These are phyloP conservation scores for Myotis myotis DNA, from an alignment of 2,797 vertebrate species.

Conservation along the genomic window DNA sequence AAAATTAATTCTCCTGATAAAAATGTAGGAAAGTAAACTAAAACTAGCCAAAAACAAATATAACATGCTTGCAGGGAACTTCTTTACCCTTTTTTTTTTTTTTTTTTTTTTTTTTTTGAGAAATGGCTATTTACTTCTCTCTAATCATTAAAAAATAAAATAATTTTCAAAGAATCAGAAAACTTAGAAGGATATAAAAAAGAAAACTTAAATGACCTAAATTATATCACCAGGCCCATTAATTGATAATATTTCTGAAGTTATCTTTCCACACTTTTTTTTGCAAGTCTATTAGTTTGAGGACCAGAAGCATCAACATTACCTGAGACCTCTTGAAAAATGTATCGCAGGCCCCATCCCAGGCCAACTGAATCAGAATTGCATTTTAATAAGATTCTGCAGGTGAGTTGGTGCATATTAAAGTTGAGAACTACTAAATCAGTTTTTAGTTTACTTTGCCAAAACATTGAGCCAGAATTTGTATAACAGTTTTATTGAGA, in stretches of 20 bases:
- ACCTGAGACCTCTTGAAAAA: not conserved
- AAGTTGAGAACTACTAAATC: not conserved
- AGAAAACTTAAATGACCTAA: conserved; percentile 26
- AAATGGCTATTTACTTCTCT: not conserved
- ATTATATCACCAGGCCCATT: not conserved
- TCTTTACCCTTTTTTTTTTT: not conserved
- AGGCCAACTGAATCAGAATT: not conserved
- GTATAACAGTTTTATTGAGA: conserved; percentile 5
- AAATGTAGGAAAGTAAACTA: conserved; percentile 43
- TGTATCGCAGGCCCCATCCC: not conserved
- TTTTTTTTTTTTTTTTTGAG: not conserved
- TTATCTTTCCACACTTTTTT: conserved; percentile 24
- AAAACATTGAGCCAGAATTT: conserved; percentile 16
- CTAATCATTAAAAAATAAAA: not conserved
- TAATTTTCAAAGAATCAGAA: not conserved
- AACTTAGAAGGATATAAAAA: not conserved
- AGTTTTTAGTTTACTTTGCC: not conserved
- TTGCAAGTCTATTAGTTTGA: conserved; percentile 1
- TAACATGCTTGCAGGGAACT: not conserved
- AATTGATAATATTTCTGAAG: not conserved
- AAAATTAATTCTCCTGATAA: conserved; percentile 9
- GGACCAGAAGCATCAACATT: not conserved
- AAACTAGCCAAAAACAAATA: conserved; percentile 40
- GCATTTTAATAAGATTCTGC: not conserved
- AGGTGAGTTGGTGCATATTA: not conserved